These are phyloP conservation scores for Sebastes vulpes DNA, from an alignment of 2,797 vertebrate genomes.

Conservation along the genomic window DNA sequence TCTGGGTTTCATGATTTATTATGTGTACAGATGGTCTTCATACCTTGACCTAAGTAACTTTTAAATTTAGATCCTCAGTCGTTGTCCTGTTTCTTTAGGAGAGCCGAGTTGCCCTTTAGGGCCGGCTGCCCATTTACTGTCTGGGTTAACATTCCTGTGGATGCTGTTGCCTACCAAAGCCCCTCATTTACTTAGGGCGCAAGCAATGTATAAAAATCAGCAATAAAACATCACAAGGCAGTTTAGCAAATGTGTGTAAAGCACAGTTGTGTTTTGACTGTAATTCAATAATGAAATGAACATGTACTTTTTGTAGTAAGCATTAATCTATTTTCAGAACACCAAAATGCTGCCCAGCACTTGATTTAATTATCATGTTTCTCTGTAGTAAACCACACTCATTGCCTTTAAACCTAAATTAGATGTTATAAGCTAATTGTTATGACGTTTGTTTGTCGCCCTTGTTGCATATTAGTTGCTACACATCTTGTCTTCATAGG, in stretches of 20 bases:
- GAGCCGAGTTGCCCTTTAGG: constrained; percentile 13
- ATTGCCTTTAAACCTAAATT: constrained; percentile 42
- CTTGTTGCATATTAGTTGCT: constrained; percentile 51
- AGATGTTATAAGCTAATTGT: constrained; percentile 52
- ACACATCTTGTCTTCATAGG: constrained; percentile 28
- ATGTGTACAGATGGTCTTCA: constrained; percentile 29
- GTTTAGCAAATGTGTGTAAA: constrained; percentile 34
- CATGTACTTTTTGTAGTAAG: constrained; percentile 29
- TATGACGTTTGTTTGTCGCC: constrained; percentile 51
- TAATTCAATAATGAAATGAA: constrained; percentile 44
- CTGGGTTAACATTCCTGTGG: constrained; percentile 38
- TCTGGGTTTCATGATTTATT: constrained; percentile 34
- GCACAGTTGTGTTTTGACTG: constrained; percentile 12
- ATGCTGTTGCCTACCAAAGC: constrained; percentile 30
- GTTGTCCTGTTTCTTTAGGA: constrained; percentile 6
- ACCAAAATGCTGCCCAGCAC: constrained; percentile 20
- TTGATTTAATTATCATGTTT: constrained; percentile 52
- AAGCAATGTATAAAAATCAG: constrained; percentile 29
- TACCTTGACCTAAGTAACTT: constrained; percentile 24
- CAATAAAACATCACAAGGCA: constrained; percentile 29
- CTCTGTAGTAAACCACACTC: constrained; percentile 36
- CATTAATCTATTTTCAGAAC: constrained; percentile 31
- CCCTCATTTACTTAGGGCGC: constrained; percentile 15
- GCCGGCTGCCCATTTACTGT: constrained; percentile 24
- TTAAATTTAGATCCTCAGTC: constrained; percentile 31